A percentile compares a stretch with the other conserved stretches of the same genome.
phyloP scores from a whole-genome alignment of 2,888 invertebrate species.

The Myopa testacea region DNA sequence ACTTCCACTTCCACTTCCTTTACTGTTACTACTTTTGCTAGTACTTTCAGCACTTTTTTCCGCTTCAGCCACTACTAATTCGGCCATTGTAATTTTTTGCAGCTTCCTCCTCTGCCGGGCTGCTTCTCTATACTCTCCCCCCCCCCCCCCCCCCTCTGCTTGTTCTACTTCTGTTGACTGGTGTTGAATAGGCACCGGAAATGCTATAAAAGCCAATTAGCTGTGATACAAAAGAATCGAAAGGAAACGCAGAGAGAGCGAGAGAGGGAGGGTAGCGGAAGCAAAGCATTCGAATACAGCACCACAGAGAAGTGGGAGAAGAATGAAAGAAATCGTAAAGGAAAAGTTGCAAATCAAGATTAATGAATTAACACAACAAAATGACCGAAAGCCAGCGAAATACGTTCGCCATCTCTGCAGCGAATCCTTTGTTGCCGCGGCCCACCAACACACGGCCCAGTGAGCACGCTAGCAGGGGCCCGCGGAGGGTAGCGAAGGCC shows the following conservation, averaged over 20 bases:
- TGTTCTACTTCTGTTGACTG: background rate
- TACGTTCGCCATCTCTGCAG: background rate
- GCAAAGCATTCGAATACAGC: background rate
- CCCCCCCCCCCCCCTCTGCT: background rate
- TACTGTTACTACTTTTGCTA: background rate
- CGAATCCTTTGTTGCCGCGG: background rate
- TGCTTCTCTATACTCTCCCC: background rate
- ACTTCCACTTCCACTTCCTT: conserved; percentile 31
- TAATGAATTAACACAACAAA: conserved; percentile 36
- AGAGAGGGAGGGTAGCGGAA: background rate
- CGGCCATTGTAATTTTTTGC: conserved; percentile 32
- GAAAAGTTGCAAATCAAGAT: conserved; percentile 36
- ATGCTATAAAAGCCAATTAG: conserved; percentile 39
- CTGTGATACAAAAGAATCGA: conserved; percentile 20
- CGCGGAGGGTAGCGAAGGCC: background rate
- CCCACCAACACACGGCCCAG: background rate
- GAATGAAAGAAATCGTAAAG: conserved; percentile 27
- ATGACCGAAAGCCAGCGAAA: conserved; percentile 20
- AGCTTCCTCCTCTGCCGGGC: background rate
- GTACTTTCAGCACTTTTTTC: background rate
- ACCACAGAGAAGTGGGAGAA: background rate
- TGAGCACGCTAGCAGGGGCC: background rate
- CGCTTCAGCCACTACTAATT: conserved; percentile 46
- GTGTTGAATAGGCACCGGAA: conserved; percentile 27
- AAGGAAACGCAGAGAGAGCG: background rate